phyloP scores from a whole-genome alignment of 2,113 vertebrate species.

The Platanista minor region DNA sequence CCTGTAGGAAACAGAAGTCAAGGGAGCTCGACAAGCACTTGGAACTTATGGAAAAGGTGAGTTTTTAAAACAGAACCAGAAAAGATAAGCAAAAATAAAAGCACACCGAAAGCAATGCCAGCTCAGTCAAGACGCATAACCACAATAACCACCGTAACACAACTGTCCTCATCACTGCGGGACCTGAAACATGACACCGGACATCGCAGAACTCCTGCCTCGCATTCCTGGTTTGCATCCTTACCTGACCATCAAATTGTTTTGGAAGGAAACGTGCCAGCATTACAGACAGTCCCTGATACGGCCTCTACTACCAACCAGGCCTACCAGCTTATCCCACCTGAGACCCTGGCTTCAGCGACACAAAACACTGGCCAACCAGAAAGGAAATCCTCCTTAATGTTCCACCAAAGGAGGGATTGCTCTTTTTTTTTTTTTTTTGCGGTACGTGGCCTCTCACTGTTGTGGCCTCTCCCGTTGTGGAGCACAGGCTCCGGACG shows the following conservation, averaged over 20 bases:
- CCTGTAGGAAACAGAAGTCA: background rate
- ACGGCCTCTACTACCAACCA: background rate
- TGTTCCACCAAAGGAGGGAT: background rate
- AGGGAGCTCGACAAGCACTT: background rate
- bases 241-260: background rate
- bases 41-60: background rate
- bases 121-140: background rate
- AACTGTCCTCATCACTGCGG: background rate
- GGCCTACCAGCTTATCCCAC: background rate
- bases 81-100: background rate
- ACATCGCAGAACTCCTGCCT: background rate
- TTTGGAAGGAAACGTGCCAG: background rate
- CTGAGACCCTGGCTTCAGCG: background rate
- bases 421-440: too few relatives aligned
- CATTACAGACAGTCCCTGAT: background rate
- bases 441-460: too few relatives aligned
- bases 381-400: background rate
- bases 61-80: background rate
- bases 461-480: too few relatives aligned
- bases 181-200: background rate
- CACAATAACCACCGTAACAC: fast-evolving
- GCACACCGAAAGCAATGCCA: background rate
- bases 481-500: too few relatives aligned
- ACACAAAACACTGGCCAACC: background rate
- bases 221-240: background rate